Evolutionary conservation across 2,888 invertebrate species (phyloP), one percentile per base, ranked within the genome.

Genomic region (Troides helena): DNA sequence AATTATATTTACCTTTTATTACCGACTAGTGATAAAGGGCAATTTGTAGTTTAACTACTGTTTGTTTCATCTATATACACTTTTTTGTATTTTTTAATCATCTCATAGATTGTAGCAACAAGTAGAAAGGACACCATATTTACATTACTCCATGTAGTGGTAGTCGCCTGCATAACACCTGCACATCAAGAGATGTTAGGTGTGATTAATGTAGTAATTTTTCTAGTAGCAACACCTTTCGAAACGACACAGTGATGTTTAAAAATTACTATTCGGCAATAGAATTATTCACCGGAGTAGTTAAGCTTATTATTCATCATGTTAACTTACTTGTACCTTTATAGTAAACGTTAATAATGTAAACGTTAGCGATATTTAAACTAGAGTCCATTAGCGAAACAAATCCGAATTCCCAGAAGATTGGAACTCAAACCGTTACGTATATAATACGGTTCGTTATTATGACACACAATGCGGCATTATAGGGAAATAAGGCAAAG

Each of bases 381-480:
- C 59, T 21, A 21, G 77, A 80, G 79, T 75, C 89, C 85, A 89
- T 90, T 89, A 89, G 81, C 77, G 81, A 83, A 84, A 80, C 78
- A 85, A 87, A 81, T 86, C 80, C 78, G 85, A 87, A 81, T 86
- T 88, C 86, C 85, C 85, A 68, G 74, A 85, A 87, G 87, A 89
- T 88, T 87, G 85, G 85, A 88, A 89, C 89, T 87, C 89, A 90
- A 90, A 91, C 5, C 39, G 39, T 39, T 39, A 39, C 39, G 85
- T 89, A 90, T 85, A 83, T 87, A 86, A 89, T 89, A 88, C 85
- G 80, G 81, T 89, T 82, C 84, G 86, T 88, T 91, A 90, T 89
- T 90, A 91, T 89, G 86, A 88, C 87, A 84, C 87, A 86, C 57
- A 90, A 91, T 89, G 87, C 87, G 86, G 84, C 87, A 87, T 90